Evolutionary conservation across 2,888 invertebrate genomes (phyloP).

Genomic region (Deilephila porcellus): DNA sequence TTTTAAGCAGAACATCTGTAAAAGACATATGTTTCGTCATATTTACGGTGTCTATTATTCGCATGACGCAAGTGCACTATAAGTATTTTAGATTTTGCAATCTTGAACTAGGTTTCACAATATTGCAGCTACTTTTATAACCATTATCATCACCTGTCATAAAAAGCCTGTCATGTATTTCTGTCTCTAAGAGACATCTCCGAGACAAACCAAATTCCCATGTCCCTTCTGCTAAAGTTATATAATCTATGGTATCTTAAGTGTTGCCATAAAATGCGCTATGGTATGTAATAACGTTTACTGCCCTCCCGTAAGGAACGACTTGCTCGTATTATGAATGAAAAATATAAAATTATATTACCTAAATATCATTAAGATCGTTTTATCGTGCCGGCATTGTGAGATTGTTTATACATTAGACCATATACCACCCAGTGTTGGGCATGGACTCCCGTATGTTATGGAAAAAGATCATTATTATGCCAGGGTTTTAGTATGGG

Average conservation of each 20-base stretch:
- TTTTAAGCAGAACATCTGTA: too few relatives aligned
- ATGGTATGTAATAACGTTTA: slow-evolving; percentile 50
- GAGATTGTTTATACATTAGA: background rate
- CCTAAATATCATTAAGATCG: slow-evolving; percentile 29
- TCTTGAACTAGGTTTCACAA: too few relatives aligned
- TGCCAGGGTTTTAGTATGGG: too few relatives aligned
- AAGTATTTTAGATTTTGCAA: too few relatives aligned
- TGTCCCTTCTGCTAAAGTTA: background rate
- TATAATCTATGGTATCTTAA: slow-evolving; percentile 33
- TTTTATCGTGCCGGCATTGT: background rate
- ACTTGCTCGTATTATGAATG: slow-evolving; percentile 56
- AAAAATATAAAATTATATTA: slow-evolving; percentile 60
- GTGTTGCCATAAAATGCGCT: slow-evolving; percentile 34
- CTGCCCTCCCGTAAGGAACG: slow-evolving; percentile 48
- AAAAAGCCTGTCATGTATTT: background rate
- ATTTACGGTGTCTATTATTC: too few relatives aligned
- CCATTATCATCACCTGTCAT: too few relatives aligned
- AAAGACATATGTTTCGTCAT: too few relatives aligned
- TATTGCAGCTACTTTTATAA: too few relatives aligned
- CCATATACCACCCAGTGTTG: too few relatives aligned
- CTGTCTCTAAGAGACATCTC: background rate
- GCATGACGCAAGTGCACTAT: too few relatives aligned
- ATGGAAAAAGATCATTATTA: too few relatives aligned
- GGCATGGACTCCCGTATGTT: too few relatives aligned
- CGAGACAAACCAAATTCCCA: background rate